These are phyloP conservation scores for Ectemnius lituratus DNA, from an alignment of 2,888 invertebrate genomes.

Conservation along the genomic window DNA sequence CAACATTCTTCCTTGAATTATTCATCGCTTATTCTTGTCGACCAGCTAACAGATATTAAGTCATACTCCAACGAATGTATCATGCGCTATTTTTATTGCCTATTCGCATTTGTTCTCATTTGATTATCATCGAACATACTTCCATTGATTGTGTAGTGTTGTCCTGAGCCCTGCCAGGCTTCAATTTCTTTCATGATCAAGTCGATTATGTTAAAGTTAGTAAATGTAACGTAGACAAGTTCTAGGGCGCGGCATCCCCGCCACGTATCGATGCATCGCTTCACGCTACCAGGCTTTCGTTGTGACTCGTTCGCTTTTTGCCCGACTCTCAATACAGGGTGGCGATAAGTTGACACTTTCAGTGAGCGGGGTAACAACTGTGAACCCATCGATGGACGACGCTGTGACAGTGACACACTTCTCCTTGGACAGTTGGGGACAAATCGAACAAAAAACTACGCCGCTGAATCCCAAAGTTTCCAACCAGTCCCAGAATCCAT, in stretches of 20 bases:
- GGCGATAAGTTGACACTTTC: slow-evolving; percentile 85
- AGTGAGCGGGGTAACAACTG: slow-evolving; percentile 79
- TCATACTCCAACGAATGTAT: too few relatives aligned
- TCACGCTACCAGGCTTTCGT: slow-evolving; percentile 50
- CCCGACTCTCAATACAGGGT: slow-evolving; percentile 78
- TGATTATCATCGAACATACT: background rate
- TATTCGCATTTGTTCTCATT: background rate
- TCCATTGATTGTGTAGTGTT: background rate
- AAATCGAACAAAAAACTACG: slow-evolving; percentile 78
- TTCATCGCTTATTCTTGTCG: too few relatives aligned
- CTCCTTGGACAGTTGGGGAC: slow-evolving; percentile 79
- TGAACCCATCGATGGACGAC: slow-evolving; percentile 68
- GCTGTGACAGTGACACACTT: slow-evolving; percentile 83
- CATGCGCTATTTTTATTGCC: too few relatives aligned
- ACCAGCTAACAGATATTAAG: too few relatives aligned
- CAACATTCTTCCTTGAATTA: slow-evolving; percentile 4
- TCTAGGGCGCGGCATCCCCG: background rate
- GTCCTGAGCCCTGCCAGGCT: background rate
- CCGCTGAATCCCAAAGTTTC: slow-evolving; percentile 70
- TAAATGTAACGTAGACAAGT: background rate
- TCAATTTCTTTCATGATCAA: too few relatives aligned
- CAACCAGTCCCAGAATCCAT: slow-evolving; percentile 76
- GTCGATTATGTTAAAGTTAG: too few relatives aligned
- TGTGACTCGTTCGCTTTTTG: slow-evolving; percentile 64
- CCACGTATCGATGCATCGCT: slow-evolving; percentile 22